phyloP scores from a whole-genome alignment of 2,888 invertebrate species.

The Mythimna ferrago region DNA sequence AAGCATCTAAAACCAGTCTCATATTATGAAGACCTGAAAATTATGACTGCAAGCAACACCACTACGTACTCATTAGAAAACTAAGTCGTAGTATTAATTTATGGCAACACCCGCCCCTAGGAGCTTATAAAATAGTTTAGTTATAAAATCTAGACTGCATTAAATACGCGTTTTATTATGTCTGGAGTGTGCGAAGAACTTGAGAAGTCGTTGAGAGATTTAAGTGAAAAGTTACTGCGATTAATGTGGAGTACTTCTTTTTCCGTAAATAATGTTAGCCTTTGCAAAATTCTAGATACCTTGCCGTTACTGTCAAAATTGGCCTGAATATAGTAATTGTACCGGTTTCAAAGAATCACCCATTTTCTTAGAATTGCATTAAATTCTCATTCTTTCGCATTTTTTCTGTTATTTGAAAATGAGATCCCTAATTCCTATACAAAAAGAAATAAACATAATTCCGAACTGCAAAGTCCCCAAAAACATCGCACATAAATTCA shows the following conservation, averaged over 20 bases:
- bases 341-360: too few species aligned
- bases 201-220: not conserved
- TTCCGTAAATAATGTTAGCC: not conserved
- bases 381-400: not conserved
- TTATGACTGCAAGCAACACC: slow-evolving; percentile 49
- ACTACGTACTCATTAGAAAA: slow-evolving; percentile 52
- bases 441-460: slow-evolving; percentile 10
- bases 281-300: too few species aligned
- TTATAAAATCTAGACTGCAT: slow-evolving; percentile 42
- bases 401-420: not conserved
- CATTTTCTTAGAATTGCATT: not conserved
- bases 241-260: not conserved
- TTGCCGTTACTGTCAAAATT: too few species aligned
- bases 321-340: too few species aligned
- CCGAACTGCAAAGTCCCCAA: slow-evolving; percentile 14
- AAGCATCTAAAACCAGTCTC: slow-evolving; percentile 34
- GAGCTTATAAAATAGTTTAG: slow-evolving; percentile 51
- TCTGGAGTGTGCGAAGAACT: not conserved
- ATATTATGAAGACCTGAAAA: slow-evolving; percentile 40
- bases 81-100: slow-evolving; percentile 48
- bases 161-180: slow-evolving; percentile 34
- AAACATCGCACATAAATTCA: slow-evolving; percentile 69
- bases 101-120: slow-evolving; percentile 33
- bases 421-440: not conserved
- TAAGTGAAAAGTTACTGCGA: not conserved